Base-by-base conservation (phyloP, 37 sponge, comb jelly and placozoan species). In the Spongia lamella region DNA sequence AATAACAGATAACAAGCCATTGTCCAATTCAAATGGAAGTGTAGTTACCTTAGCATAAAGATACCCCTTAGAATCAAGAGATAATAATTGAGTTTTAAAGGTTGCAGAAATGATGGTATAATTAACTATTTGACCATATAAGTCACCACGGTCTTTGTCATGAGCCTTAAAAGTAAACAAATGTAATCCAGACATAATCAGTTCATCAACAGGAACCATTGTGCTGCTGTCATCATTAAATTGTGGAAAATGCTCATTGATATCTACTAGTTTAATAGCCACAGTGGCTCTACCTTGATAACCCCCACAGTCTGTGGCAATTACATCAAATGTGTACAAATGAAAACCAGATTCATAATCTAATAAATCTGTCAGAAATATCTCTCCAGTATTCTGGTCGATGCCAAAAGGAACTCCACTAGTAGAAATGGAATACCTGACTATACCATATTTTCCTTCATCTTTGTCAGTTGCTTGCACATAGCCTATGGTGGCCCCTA, bases 241-340 rank as follows among this genome's bases (percentile, higher is more conserved):
- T 15, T n/a, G 43, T 25, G 85, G 85, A 52, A 35, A 50, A 51
- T 76, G 38, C 13, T 84, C 85, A 76, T 84, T 84, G 9, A 62
- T 54, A 47, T 84, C 78, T 3, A 50, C 24, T 20, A 84, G 47
- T 6, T 36, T 54, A 1, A 84, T 52, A 33, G 54, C 50, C 27
- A 79, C 69, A 29, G 38, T 56, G 58, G 33, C 24, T 35, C 33
- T 22, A 16, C 20, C 11, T 3, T 29, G 1, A 21, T 36, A 22
- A 11, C 35, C 36, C 24, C 69, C 76, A 50, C 72, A 39, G 73
- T 84, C 75, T 61, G 69, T 61, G 61, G 55, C 74, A 73, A 29
- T 9, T 20, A 88, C 66, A 25, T 70, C 47, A 58, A 83, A 78
- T 31, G 64, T 63, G 53, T 77, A 79, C 0, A 56, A 34, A 26